Percentiles rank a stretch among this genome's conserved stretches.
These are phyloP conservation scores for Platysteira castanea DNA, from an alignment of 2,113 vertebrate genomes.

Conservation along the genomic window DNA sequence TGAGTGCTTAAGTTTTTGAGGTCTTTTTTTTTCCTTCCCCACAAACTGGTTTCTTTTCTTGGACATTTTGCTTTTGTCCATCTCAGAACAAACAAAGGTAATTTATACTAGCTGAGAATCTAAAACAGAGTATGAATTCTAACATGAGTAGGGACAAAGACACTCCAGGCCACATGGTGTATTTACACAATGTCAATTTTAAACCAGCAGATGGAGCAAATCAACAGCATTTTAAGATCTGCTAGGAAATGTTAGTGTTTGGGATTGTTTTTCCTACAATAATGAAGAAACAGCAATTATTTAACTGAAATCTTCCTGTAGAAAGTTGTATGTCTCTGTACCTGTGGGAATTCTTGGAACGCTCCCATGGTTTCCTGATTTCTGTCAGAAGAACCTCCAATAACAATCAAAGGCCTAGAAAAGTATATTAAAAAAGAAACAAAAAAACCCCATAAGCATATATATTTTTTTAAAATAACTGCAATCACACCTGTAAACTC, in stretches of 20 bases:
- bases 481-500: neutral
- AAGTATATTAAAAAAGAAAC: neutral
- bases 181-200: neutral
- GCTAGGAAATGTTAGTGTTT: neutral
- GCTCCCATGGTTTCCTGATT: constrained; percentile 93
- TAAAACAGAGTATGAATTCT: neutral
- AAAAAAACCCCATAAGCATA: neutral
- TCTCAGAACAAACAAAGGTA: neutral
- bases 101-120: neutral
- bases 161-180: neutral
- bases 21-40: rapidly evolving
- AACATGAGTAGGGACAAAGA: neutral
- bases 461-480: neutral
- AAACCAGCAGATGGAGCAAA: constrained; percentile 28
- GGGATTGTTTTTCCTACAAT: neutral
- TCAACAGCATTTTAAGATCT: neutral
- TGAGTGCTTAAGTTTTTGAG: rapidly evolving
- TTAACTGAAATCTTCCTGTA: neutral
- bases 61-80: neutral
- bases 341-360: constrained; percentile 98
- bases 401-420: constrained; percentile 90
- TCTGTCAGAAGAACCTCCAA: constrained; percentile 90
- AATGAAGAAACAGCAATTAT: neutral
- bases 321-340: constrained; percentile 19
- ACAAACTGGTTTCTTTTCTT: neutral